Percentiles rank a stretch among this genome's conserved stretches.
Conservation (phyloP, 2,888 invertebrate genomes). For the Bimastos eiseni region DNA sequence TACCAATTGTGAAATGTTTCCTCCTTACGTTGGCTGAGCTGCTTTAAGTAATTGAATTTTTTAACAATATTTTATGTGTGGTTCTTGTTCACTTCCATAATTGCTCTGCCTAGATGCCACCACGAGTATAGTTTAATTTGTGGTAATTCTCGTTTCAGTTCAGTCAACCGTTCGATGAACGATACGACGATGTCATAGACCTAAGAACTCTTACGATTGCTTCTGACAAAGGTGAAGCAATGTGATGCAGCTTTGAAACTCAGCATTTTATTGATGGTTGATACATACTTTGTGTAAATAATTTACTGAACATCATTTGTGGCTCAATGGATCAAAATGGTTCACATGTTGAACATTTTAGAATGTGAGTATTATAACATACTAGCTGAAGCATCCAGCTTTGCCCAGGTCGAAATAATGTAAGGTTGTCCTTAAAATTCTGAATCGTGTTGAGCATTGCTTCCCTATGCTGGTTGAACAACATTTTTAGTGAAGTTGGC, state of each 20-base stretch:
- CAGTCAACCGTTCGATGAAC: background rate
- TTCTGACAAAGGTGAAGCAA: background rate
- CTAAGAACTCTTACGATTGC: background rate
- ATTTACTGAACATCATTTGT: background rate
- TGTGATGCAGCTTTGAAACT: background rate
- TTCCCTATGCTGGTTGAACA: no score
- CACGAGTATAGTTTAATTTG: background rate
- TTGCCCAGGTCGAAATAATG: no score
- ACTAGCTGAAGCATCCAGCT: no score
- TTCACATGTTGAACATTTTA: no score
- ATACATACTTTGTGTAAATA: background rate
- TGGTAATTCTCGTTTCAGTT: background rate
- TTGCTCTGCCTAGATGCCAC: background rate
- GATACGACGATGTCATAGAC: background rate
- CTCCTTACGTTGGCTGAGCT: background rate
- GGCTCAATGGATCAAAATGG: no score
- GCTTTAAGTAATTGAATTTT: background rate
- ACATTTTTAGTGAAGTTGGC: no score
- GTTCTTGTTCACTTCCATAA: background rate
- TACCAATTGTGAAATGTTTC: background rate
- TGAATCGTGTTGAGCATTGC: no score
- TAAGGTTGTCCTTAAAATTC: no score
- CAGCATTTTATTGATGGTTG: background rate
- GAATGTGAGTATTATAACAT: no score
- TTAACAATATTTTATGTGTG: background rate